phyloP scores from a whole-genome alignment of 2,888 invertebrate species.

The Schizaphis graminum region DNA sequence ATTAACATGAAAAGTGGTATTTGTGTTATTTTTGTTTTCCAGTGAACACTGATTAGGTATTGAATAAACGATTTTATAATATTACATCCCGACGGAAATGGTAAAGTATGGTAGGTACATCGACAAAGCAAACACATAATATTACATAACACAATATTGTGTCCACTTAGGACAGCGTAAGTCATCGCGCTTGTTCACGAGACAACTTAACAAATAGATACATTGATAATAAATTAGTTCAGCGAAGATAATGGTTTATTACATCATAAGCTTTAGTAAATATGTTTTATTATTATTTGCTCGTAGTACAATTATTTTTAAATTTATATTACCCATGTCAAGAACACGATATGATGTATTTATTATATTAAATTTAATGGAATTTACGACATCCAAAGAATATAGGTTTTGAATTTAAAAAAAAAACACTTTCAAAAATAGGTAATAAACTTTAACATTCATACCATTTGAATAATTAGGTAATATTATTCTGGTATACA shows the following conservation, averaged over 20 bases:
- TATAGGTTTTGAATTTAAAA: neutral
- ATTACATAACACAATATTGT: neutral
- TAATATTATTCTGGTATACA: neutral
- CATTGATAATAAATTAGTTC: neutral
- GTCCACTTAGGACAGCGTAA: neutral
- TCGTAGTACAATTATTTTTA: neutral
- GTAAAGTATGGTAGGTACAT: neutral
- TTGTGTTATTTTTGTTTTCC: neutral
- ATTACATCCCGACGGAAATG: neutral
- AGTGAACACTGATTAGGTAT: neutral
- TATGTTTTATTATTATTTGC: neutral
- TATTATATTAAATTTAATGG: neutral
- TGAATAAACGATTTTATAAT: neutral
- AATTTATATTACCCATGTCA: neutral
- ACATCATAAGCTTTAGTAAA: neutral
- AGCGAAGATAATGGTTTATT: neutral
- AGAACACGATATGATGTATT: neutral
- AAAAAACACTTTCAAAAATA: constrained; percentile 14
- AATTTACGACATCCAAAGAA: neutral
- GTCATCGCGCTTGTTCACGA: neutral
- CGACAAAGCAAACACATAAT: too few species aligned
- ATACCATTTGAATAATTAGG: constrained; percentile 11
- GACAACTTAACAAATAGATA: neutral
- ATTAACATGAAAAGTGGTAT: neutral
- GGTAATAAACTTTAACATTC: neutral